Evolutionary conservation across 2,113 vertebrate species (phyloP).

Genomic region (Laticauda laticaudata): DNA sequence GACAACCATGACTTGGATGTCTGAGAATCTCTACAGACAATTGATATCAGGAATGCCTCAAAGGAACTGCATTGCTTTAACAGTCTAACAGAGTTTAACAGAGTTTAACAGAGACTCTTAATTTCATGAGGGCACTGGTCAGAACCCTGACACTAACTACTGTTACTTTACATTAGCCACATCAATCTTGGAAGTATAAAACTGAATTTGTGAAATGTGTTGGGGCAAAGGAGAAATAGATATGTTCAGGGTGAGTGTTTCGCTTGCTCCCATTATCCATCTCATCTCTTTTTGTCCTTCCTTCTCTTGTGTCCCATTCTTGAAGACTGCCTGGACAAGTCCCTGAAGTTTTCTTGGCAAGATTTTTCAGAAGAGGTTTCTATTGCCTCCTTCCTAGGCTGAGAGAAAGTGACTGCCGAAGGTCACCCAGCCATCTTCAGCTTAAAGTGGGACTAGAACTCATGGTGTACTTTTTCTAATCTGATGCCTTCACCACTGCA

Average conservation of each 20-base stretch:
- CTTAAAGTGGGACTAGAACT: not conserved
- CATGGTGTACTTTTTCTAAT: not conserved
- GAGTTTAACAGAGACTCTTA: no score
- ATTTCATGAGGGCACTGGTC: no score
- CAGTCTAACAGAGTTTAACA: not conserved
- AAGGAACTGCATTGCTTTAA: not conserved
- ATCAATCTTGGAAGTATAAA: not conserved
- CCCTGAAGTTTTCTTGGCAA: not conserved
- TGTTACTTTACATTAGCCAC: not conserved
- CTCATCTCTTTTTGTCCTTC: not conserved
- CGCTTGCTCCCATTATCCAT: not conserved
- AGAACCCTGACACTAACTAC: not conserved
- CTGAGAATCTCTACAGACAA: not conserved
- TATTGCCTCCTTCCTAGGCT: not conserved
- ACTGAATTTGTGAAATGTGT: not conserved
- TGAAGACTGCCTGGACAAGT: not conserved
- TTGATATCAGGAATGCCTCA: not conserved
- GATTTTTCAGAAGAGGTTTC: not conserved
- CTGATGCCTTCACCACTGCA: not conserved
- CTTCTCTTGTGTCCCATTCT: not conserved
- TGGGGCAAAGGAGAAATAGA: not conserved
- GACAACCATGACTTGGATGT: no score
- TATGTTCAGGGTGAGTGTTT: not conserved
- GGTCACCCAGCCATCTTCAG: not conserved
- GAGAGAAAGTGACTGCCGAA: not conserved